These are phyloP conservation scores for Drosophila multiciliata DNA, from an alignment of 2,888 invertebrate species.

Conservation along the genomic window DNA sequence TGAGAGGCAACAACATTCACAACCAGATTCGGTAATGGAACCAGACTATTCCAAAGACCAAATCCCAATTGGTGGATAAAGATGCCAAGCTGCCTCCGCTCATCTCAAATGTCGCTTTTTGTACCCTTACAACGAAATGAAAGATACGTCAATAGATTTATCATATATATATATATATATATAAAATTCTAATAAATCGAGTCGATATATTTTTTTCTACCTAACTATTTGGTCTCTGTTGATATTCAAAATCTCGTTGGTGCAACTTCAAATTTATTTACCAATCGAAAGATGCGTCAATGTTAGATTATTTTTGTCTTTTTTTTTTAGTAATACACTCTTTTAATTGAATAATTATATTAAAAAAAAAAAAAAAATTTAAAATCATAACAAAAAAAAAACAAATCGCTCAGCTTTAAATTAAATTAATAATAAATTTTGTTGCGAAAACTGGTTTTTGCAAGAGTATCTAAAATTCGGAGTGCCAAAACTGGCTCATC, in stretches of 20 bases:
- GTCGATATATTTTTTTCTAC: neutral
- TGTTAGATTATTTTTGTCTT: too few relatives aligned
- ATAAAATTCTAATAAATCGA: neutral
- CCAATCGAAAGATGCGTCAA: too few relatives aligned
- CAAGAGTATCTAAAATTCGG: neutral
- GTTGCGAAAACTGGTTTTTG: neutral
- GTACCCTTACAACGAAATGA: neutral
- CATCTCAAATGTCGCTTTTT: neutral
- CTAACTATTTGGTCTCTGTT: neutral
- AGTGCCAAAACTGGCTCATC: neutral
- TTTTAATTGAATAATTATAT: neutral
- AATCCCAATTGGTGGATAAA: neutral
- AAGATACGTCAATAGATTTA: neutral
- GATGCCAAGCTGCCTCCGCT: neutral
- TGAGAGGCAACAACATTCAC: slow-evolving; percentile 19
- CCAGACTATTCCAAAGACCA: slow-evolving; percentile 35
- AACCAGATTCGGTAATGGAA: slow-evolving; percentile 28
- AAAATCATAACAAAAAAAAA: neutral
- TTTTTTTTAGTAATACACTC: too few relatives aligned
- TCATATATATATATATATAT: neutral
- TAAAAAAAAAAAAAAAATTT: fast-evolving
- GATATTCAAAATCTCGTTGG: fast-evolving
- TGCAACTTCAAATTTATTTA: neutral
- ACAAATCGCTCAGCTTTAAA: neutral
- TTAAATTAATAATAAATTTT: neutral